Base-by-base conservation (phyloP, 1,140 invertebrate genomes). In the Drosophila pseudoananassae region DNA sequence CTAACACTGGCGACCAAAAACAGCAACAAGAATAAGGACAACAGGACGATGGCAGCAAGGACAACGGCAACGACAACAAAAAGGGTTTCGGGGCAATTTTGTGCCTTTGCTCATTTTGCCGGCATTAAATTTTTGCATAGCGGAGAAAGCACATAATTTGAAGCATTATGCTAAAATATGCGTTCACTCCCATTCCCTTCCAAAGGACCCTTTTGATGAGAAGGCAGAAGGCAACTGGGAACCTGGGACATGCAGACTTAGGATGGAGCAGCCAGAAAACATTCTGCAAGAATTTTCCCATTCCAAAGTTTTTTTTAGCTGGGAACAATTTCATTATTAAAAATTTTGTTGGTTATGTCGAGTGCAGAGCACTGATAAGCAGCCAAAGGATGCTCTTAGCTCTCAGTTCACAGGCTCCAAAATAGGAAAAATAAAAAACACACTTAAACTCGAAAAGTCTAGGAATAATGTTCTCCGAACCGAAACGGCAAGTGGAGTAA, bases 161-260 rank as follows among this genome's bases (percentile, higher is more conserved):
- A 87, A 78, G 82, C 78, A 85, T 88, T 85, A 82, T 85, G 82
- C 71, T 85, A 85, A 85, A 85, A 85, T 88, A 85, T 85, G 82
- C 82, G 65, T 73, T 79, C 72, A 58, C 59, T 65, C 54, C 60
- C 61, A 38, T 45, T 47, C 56, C 43, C 38, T 33, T 57, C 46
- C 43, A 58, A 43, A 38, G 56, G 20, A 66, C 61, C 76, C 73
- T 47, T 55, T 68, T 68, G 31, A 38, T 53, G 29, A 38, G 33
- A 36, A 10, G 9, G 9, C 38, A 38, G 20, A 7, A 20, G 17
- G 10, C 20, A 20, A 25, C n/a, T n/a, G n/a, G 33, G 14, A 29
- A n/a, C 15, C 15, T 3, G 36, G 31, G 10, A 46, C 33, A 36
- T 23, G 38, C n/a, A 27, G 36, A 36, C 45, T 56, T 54, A 33